phyloP scores from a whole-genome alignment of 2,888 invertebrate genomes.

The Schizaphis graminum region DNA sequence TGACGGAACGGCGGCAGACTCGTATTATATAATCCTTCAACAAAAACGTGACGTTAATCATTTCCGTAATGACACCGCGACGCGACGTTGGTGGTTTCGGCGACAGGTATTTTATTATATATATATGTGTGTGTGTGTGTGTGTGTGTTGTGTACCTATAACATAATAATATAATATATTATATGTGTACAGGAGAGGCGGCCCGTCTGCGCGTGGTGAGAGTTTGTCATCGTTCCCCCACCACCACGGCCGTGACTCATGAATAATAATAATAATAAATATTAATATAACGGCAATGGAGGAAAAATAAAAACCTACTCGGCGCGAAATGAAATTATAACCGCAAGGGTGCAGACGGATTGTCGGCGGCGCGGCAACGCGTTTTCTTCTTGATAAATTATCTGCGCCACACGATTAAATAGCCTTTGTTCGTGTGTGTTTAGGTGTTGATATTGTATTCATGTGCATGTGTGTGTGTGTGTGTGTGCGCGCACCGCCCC shows the following conservation, averaged over 20 bases:
- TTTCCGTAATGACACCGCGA: not conserved
- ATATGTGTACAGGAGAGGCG: not conserved
- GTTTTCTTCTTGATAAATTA: conserved; percentile 17
- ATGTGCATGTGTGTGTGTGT: too few relatives aligned
- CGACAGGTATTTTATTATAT: not conserved
- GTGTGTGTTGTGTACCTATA: not conserved
- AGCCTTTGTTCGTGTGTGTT: not conserved
- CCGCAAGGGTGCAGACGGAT: not conserved
- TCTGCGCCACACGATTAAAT: not conserved
- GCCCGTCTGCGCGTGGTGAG: not conserved
- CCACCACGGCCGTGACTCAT: not conserved
- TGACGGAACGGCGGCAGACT: not conserved
- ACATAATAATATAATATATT: not conserved
- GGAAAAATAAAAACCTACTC: not conserved
- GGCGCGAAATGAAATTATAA: not conserved
- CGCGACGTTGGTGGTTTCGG: not conserved
- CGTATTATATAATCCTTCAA: not conserved
- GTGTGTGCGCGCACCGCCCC: not conserved
- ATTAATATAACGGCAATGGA: not conserved
- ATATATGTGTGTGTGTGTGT: too few relatives aligned
- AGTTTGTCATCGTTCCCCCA: not conserved
- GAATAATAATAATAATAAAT: not conserved
- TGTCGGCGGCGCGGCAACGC: not conserved
- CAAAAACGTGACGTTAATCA: not conserved
- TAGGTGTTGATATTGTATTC: not conserved